Evolutionary conservation across 2,888 invertebrate species (phyloP).

Genomic region (Chloromyia formosa): DNA sequence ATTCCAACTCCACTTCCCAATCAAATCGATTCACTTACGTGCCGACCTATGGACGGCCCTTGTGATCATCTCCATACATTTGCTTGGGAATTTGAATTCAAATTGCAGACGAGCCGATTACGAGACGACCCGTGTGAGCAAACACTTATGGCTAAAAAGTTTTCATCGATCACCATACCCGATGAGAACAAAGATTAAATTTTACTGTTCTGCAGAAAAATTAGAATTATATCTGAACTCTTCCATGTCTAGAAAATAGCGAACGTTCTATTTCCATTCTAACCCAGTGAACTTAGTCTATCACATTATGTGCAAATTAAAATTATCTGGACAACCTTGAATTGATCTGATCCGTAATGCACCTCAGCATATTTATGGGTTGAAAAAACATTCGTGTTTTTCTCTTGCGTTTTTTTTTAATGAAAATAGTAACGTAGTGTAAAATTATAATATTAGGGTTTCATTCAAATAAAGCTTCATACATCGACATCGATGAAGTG

Average conservation of each 20-base stretch:
- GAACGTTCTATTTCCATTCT: conserved; percentile 2
- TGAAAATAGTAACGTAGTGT: conserved; percentile 21
- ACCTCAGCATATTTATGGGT: conserved; percentile 32
- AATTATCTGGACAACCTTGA: conserved; percentile 41
- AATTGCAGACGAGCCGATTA: no score
- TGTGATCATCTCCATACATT: no score
- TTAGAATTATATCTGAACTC: neutral
- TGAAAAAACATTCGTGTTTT: conserved; percentile 16
- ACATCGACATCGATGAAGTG: conserved; percentile 17
- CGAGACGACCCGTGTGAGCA: no score
- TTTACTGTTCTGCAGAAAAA: no score
- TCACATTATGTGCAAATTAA: conserved; percentile 28
- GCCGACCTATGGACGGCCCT: no score
- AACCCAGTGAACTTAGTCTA: conserved; percentile 1
- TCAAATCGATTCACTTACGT: no score
- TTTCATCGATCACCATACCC: no score
- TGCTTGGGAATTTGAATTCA: no score
- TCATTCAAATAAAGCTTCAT: conserved; percentile 26
- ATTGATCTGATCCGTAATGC: conserved; percentile 38
- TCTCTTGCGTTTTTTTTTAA: conserved; percentile 11
- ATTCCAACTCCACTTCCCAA: no score
- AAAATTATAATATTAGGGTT: conserved; percentile 37
- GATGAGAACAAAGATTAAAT: no score
- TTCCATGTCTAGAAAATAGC: no score
- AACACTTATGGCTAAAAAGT: no score